Percentiles rank a stretch among this genome's conserved stretches.
phyloP scores from a whole-genome alignment of 1,140 invertebrate genomes.

The Anoplolepis gracilipes region DNA sequence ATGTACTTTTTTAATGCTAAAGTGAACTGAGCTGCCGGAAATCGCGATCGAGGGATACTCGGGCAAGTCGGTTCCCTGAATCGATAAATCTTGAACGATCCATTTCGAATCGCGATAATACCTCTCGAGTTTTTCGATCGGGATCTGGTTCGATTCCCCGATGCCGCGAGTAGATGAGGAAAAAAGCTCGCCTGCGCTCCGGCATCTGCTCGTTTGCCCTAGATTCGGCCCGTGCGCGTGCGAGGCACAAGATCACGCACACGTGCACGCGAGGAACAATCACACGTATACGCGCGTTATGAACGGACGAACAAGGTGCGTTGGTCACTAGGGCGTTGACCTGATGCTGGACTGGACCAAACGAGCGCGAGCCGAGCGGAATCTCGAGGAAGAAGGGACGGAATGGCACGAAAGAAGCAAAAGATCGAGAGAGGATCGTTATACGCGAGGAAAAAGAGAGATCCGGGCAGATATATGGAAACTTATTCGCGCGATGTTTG shows the following conservation, averaged over 20 bases:
- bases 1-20: conserved; percentile 24
- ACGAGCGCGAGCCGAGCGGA: conserved; percentile 79
- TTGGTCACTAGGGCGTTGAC: conserved; percentile 84
- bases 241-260: conserved; percentile 29
- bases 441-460: conserved; percentile 21
- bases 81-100: conserved; percentile 40
- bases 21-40: background rate
- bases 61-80: background rate
- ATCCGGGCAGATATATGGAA: background rate
- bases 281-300: conserved; percentile 65
- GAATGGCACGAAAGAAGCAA: conserved; percentile 36
- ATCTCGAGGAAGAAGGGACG: conserved; percentile 68
- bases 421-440: conserved; percentile 35
- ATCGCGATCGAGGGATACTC: background rate
- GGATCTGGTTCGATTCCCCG: conserved; percentile 38
- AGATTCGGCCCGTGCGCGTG: conserved; percentile 57
- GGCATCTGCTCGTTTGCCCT: conserved; percentile 71
- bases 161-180: conserved; percentile 58
- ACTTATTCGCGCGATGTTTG: conserved; percentile 31
- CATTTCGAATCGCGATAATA: conserved; percentile 29
- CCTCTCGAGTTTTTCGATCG: conserved; percentile 56
- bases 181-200: conserved; percentile 61
- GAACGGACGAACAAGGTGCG: conserved; percentile 77
- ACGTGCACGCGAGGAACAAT: conserved; percentile 4
- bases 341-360: conserved; percentile 78